Base-by-base conservation (phyloP, 1,140 invertebrate genomes). In the Aphaenogaster floridana region DNA sequence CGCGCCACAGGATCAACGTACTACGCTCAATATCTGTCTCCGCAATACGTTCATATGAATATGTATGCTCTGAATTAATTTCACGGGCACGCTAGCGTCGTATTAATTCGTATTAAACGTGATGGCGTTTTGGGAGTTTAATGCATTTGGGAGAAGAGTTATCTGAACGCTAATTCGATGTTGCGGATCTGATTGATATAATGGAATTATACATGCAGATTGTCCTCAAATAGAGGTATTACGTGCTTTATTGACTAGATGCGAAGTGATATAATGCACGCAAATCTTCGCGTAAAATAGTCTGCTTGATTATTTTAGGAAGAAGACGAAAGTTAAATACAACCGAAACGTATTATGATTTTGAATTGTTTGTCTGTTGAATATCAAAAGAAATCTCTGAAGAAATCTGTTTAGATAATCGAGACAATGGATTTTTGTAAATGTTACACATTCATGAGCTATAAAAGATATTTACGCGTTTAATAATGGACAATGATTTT, bases 351-450 rank as follows among this genome's bases (percentile, higher is more conserved):
- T n/a, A 50, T 50, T 28, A 6, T 0, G 21, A 48, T 48, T 50
- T 52, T 52, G 3, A 34, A 34, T 34, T 52, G 28, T 54, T 6
- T 72, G n/a, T 9, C 39, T 9, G 34, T 13, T 57, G 6, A 1
- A 9, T 13, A 50, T 50, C 50, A 52, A 17, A 34, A 8, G 28
- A 52, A 64, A 39, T 64, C 11, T 50, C 50, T 34, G 9, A 34
- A 8, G 28, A 52, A 64, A 39, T 64, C 11, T 69, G 8, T 61
- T 63, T n/a, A 69, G 3, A 72, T 52, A 52, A 71, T 71, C 15
- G 15, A 36, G 15, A 72, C 4, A 54, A 34, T 69, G 21, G 2
- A 34, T 34, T 1, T 34, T 36, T 71, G 8, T 17, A 6, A 64
- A 36, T 7, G 9, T 28, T 34, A 66, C 8, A 57, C 54, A 7